Conservation (phyloP, 2,888 invertebrate genomes). For the Drosophila macrothrix region DNA sequence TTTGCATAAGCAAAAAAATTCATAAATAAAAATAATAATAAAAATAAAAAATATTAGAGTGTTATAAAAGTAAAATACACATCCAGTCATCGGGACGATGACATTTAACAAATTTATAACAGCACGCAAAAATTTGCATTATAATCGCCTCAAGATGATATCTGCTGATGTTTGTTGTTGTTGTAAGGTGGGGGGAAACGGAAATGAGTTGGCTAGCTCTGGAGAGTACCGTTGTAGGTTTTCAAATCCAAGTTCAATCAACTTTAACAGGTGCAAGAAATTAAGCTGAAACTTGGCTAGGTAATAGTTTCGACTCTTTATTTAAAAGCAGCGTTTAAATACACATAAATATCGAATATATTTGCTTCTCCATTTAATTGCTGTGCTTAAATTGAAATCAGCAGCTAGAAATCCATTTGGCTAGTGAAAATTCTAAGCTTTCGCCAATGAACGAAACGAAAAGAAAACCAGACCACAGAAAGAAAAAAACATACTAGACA, state of each 20-base stretch:
- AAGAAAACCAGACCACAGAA: slow-evolving; percentile 45
- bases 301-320: background rate
- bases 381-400: slow-evolving; percentile 14
- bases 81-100: slow-evolving; percentile 26
- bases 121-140: slow-evolving; percentile 46
- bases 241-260: slow-evolving; percentile 56
- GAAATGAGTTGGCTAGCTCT: slow-evolving; percentile 67
- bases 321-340: background rate
- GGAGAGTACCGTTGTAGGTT: slow-evolving; percentile 42
- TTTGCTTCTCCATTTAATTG: background rate
- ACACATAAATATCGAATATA: background rate
- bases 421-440: slow-evolving; percentile 72
- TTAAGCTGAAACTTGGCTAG: slow-evolving; percentile 3
- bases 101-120: slow-evolving; percentile 36
- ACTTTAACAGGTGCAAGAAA: slow-evolving; percentile 31
- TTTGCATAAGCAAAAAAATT: slow-evolving; percentile 52
- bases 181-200: slow-evolving; percentile 47
- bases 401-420: slow-evolving; percentile 24
- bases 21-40: slow-evolving; percentile 24
- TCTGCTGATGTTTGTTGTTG: slow-evolving; percentile 9
- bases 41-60: slow-evolving; percentile 41
- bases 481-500: slow-evolving; percentile 7
- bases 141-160: slow-evolving; percentile 43
- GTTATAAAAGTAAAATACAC: slow-evolving; percentile 14
- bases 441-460: slow-evolving; percentile 56